Evolutionary conservation across 2,113 vertebrate genomes (phyloP), one percentile per base, ranked within the genome.

Genomic region (Chaenogobius annularis): DNA sequence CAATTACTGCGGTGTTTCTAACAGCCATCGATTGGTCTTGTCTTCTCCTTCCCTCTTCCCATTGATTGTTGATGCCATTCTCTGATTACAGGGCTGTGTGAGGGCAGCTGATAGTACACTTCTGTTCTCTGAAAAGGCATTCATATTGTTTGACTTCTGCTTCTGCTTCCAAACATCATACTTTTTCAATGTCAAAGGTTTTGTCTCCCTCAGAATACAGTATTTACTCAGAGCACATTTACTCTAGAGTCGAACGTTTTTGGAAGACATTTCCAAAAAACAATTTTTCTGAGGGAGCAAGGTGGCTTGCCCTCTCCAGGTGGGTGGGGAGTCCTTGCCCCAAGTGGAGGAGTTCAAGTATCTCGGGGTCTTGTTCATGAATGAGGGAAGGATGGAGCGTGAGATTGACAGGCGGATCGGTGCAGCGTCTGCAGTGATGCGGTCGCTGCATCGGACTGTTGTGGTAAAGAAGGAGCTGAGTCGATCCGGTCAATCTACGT

Each of bases 51-150:
- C 66, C 77, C 79, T 84, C 79, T 63, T 50, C 66, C 40, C 79
- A 90, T 88, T 83, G 89, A 92, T 90, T 84, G 85, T 81, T 86
- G 87, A 91, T 88, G 82, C 63, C 23, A 10, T 73, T 78, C 78
- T 85, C 69, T 88, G 90, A 88, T 90, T 90, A 82, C 82, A 40
- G 72, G 79, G 82, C 83, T 67, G 74, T 10, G 69, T 81, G 76
- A 87, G 87, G 76, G 10, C 87, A 78, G 73, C 80, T 80, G 79
- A 86, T 89, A 90, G 88, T 75, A 77, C 79, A 48, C 72, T 67
- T 47, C 67, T 63, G 69, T 79, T 74, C 81, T 61, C 26, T 54
- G 68, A 77, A 63, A 69, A 64, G 65, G 66, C 72, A 50, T 74
- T 61, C 46, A 59, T 54, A 63, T 68, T 61, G 2, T 68, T 68